Evolutionary conservation across 2,888 invertebrate species (phyloP), one percentile per base, ranked within the genome.

Genomic region (Coleophora flavipennella): DNA sequence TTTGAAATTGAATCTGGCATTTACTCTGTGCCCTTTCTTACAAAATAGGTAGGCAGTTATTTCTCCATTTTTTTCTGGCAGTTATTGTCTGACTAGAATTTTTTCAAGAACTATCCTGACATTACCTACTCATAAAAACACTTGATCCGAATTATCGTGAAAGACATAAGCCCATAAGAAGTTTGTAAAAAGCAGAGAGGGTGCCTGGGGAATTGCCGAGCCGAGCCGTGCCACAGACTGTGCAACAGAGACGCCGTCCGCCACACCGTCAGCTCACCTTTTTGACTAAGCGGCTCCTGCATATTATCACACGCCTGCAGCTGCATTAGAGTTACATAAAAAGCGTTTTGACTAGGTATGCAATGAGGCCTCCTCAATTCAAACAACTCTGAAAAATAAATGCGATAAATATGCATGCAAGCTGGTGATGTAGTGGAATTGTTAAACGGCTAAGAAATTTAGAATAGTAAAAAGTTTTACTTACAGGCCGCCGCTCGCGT

Each of bases 401-500:
- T 53, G 70, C 67, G 64, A 73, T 77, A 62, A 64, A 67, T 70
- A 56, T 65, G 64, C 79, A 79, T 80, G 81, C 83, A 80, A 72
- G 78, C 71, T 47, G 26, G 35, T 40, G 39, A 8, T 32, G 28
- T 28, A 29, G 29, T 20, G 20, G 20, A 20, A 20, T 9, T 29
- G 10, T 29, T 29, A 9, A 4, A 20, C 3, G 6, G 3, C 20
- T 20, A 20, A 20, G 20, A 4, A 41, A 25, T 45, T 43, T 44
- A 45, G 39, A 36, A 48, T 42, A 14, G 32, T 27, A 47, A 44
- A 25, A 42, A 11, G 14, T 42, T 50, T 47, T 49, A 61, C 94
- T 93, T 88, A 95, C 95, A 96, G 75, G 95, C 94, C 73, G 95
- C 95, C 73, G 94, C 94, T 87, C 94, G 90, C 59, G 95, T 96